Percentiles rank a stretch among this genome's conserved stretches.
Conservation (phyloP, 2,113 vertebrate species). For the Ictidomys tridecemlineatus region DNA sequence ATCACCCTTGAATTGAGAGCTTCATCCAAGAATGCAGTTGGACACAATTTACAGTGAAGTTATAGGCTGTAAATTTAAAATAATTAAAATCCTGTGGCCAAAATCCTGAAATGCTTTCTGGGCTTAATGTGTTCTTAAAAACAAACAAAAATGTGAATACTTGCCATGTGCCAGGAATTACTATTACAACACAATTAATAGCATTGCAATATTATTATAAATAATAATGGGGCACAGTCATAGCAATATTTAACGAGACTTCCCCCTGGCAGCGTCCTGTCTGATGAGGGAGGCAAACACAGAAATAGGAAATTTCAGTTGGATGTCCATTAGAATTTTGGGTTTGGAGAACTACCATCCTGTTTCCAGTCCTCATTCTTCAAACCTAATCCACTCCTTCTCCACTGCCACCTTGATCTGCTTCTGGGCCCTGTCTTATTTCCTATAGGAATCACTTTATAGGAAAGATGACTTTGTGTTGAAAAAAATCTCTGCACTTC, state of each 20-base stretch:
- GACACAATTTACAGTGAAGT: neutral
- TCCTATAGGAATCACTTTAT: neutral
- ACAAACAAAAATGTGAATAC: neutral
- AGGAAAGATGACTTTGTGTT: neutral
- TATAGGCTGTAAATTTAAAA: neutral
- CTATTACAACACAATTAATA: neutral
- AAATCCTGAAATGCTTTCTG: neutral
- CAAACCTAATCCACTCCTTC: neutral
- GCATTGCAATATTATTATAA: neutral
- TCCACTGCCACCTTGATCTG: neutral
- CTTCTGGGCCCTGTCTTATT: neutral
- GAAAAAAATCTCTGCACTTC: neutral
- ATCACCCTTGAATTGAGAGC: neutral
- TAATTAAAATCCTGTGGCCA: neutral
- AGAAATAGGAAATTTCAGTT: neutral
- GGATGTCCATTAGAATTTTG: neutral
- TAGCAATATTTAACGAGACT: neutral
- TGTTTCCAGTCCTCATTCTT: neutral
- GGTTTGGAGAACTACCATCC: neutral
- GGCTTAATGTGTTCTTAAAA: neutral
- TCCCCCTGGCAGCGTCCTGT: neutral
- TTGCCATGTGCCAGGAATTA: neutral
- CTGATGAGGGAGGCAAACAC: neutral
- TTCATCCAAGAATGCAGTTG: neutral
- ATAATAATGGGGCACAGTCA: neutral